Evolutionary conservation across 2,888 invertebrate species (phyloP).

Genomic region (Lepidocyrtinus sp.): DNA sequence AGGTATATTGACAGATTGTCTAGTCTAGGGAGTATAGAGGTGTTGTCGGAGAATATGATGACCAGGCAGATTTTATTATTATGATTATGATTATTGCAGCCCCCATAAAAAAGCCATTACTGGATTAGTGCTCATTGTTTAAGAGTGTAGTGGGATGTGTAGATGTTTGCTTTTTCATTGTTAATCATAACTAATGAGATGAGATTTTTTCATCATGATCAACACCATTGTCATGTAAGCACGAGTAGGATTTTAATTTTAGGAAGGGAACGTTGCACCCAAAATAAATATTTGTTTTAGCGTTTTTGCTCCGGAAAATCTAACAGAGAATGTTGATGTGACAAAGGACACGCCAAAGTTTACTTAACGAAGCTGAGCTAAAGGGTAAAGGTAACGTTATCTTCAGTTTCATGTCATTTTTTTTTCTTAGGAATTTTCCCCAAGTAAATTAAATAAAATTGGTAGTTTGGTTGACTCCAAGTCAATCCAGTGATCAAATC

Average conservation of each 20-base stretch:
- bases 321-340: neutral
- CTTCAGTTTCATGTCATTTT: neutral
- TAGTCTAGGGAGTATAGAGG: too few relatives aligned
- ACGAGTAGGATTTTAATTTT: neutral
- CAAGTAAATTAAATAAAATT: neutral
- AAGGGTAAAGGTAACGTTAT: neutral
- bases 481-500: neutral
- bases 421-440: neutral
- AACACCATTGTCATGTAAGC: neutral
- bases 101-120: too few relatives aligned
- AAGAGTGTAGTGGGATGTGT: too few relatives aligned
- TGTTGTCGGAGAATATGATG: too few relatives aligned
- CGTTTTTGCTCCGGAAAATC: neutral
- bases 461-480: neutral
- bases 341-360: neutral
- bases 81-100: too few relatives aligned
- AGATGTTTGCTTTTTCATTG: neutral
- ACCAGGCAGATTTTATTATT: too few relatives aligned
- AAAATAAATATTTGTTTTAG: neutral
- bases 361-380: neutral
- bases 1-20: too few relatives aligned
- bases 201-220: neutral
- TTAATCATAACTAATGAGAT: neutral
- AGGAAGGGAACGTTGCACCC: neutral
- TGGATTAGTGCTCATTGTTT: too few relatives aligned